Conservation (phyloP, 2,797 vertebrate genomes). For the Pygocentrus nattereri region DNA sequence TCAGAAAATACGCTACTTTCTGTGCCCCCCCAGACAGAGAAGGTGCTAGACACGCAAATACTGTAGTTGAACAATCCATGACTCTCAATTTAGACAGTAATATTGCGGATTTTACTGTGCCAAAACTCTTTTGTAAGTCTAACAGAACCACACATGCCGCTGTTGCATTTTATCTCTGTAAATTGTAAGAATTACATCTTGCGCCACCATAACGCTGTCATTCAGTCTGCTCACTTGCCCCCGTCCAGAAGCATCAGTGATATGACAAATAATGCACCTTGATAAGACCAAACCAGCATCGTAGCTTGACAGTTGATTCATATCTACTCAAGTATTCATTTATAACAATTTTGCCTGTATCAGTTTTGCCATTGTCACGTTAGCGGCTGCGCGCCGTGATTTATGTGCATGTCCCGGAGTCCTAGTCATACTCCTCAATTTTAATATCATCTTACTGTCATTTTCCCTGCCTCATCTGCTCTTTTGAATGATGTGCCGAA, state of each 20-base stretch:
- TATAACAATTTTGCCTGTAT: conserved; percentile 31
- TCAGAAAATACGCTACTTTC: not conserved
- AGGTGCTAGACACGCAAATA: not conserved
- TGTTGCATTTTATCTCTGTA: not conserved
- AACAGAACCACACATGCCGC: not conserved
- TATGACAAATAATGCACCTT: conserved; percentile 34
- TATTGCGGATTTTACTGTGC: not conserved
- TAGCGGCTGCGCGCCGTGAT: conserved; percentile 30
- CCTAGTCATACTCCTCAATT: conserved; percentile 39
- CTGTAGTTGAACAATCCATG: not conserved
- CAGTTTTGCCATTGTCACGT: conserved; percentile 22
- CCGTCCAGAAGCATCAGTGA: not conserved
- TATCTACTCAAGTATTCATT: conserved; percentile 32
- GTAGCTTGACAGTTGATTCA: not conserved
- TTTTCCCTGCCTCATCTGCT: conserved; percentile 45
- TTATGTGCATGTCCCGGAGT: conserved; percentile 24
- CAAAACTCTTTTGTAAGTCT: not conserved
- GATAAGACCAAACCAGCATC: conserved; percentile 8
- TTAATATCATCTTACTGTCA: conserved; percentile 54
- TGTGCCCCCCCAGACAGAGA: not conserved
- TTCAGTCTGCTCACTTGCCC: not conserved
- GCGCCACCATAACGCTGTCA: not conserved
- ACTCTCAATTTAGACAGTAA: not conserved
- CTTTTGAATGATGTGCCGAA: conserved; percentile 40
- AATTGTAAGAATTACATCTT: not conserved